Percentiles rank a stretch among this genome's conserved stretches.
phyloP scores from a whole-genome alignment of 2,797 vertebrate species.

The Pangasius djambal region DNA sequence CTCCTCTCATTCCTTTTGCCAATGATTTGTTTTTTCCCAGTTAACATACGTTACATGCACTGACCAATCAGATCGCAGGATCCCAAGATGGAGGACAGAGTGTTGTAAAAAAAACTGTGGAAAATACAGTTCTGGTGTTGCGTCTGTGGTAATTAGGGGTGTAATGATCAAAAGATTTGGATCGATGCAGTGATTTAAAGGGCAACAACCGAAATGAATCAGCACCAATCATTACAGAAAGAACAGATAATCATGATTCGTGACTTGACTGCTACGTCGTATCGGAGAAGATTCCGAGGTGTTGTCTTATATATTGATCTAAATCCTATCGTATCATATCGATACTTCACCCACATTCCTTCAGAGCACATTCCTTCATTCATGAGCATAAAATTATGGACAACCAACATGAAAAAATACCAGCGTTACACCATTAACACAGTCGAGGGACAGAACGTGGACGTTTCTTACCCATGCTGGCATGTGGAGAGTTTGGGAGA shows the following conservation, averaged over 20 bases:
- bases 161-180: not conserved
- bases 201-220: too few relatives aligned
- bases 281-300: too few relatives aligned
- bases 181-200: not conserved
- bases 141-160: not conserved
- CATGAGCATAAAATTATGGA: not conserved
- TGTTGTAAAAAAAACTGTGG: not conserved
- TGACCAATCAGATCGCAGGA: not conserved
- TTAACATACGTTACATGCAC: not conserved
- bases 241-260: too few relatives aligned
- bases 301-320: too few relatives aligned
- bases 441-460: not conserved
- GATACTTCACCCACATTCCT: too few relatives aligned
- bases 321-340: too few relatives aligned
- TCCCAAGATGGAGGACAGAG: not conserved
- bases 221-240: too few relatives aligned
- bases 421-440: not conserved
- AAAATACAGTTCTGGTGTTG: not conserved
- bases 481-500: slow-evolving; percentile 73
- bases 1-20: not conserved
- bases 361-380: not conserved
- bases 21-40: not conserved
- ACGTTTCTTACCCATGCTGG: slow-evolving; percentile 83
- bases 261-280: too few relatives aligned
- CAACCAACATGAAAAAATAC: not conserved